phyloP scores from a whole-genome alignment of 1,140 invertebrate species.

The Drosophila nasuta region DNA sequence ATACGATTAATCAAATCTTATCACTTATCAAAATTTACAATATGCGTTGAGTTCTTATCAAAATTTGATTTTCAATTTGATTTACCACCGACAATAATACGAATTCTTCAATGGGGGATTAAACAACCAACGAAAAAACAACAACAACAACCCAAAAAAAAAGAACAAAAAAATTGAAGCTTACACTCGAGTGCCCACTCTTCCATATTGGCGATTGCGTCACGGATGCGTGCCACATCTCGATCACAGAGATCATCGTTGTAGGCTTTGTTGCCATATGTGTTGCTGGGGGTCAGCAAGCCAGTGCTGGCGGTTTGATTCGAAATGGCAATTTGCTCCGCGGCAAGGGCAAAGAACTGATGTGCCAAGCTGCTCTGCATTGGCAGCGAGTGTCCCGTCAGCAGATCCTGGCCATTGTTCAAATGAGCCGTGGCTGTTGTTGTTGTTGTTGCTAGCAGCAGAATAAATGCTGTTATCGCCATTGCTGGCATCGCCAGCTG shows the following conservation, averaged over 20 bases:
- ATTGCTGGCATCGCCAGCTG: slow-evolving; percentile 24
- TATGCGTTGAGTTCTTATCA: slow-evolving; percentile 4
- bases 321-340: background rate
- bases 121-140: background rate
- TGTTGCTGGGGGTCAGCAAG: background rate
- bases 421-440: slow-evolving; percentile 13
- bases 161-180: slow-evolving; percentile 11
- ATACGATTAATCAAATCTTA: slow-evolving; percentile 23
- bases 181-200: slow-evolving; percentile 77
- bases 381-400: slow-evolving; percentile 50
- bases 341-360: slow-evolving; percentile 56
- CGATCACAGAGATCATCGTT: slow-evolving; percentile 45
- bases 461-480: background rate
- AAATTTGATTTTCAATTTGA: slow-evolving; percentile 4
- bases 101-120: background rate
- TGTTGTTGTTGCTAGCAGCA: slow-evolving; percentile 10
- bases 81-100: background rate
- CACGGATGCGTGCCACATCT: slow-evolving; percentile 56
- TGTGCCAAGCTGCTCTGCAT: slow-evolving; percentile 60
- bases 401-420: slow-evolving; percentile 24
- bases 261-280: slow-evolving; percentile 8
- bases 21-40: slow-evolving; percentile 4
- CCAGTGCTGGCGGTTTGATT: slow-evolving; percentile 12
- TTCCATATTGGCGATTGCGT: slow-evolving; percentile 59
- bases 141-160: background rate